Evolutionary conservation across 2,797 vertebrate species (phyloP).

Genomic region (Okamejei kenojei): DNA sequence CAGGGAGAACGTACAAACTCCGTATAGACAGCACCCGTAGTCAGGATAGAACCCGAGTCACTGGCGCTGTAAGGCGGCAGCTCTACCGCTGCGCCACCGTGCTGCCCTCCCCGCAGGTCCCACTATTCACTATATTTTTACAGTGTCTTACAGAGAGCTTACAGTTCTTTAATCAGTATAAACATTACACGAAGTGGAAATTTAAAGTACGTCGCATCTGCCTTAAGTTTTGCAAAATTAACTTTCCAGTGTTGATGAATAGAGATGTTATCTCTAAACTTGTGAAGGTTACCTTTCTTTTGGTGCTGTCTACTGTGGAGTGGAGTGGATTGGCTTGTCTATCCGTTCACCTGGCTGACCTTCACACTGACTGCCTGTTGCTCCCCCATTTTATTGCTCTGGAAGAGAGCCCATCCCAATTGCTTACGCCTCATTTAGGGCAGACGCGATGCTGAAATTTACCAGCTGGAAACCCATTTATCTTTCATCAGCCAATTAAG

Average conservation of each 20-base stretch:
- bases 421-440: constrained; percentile 17
- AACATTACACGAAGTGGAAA: neutral
- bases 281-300: neutral
- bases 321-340: neutral
- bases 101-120: too few relatives aligned
- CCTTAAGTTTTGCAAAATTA: neutral
- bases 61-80: too few relatives aligned
- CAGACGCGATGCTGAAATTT: constrained; percentile 3
- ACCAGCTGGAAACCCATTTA: neutral
- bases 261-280: neutral
- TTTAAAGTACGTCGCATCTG: neutral
- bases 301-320: neutral
- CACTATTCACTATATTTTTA: too few relatives aligned
- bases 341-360: neutral
- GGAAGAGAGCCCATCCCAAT: neutral
- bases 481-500: neutral
- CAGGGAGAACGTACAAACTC: too few relatives aligned
- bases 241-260: neutral
- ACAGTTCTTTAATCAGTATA: too few relatives aligned
- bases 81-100: too few relatives aligned
- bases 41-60: too few relatives aligned
- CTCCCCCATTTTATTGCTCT: neutral
- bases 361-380: neutral
- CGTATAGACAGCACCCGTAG: too few relatives aligned
- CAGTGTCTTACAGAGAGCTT: too few relatives aligned